phyloP scores from a whole-genome alignment of 2,888 invertebrate genomes.

The Hyles lineata region DNA sequence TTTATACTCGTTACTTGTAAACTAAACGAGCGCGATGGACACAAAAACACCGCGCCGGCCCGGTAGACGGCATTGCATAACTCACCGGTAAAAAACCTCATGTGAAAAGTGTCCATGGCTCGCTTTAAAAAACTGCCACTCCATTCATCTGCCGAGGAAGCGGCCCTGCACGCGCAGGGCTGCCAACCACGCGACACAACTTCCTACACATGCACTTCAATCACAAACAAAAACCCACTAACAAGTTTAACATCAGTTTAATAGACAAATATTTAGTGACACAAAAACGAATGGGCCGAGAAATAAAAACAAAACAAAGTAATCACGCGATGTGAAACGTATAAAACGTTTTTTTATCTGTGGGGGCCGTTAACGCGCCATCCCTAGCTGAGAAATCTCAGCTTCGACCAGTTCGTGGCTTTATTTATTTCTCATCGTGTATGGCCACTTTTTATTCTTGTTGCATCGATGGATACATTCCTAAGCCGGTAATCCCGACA shows the following conservation, averaged over 20 bases:
- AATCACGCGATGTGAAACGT: conserved; percentile 40
- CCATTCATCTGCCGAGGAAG: conserved; percentile 75
- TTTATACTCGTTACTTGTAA: conserved; percentile 48
- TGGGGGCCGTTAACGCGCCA: conserved; percentile 17
- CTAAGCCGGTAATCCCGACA: conserved; percentile 84
- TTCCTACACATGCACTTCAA: neutral
- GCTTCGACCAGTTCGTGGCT: conserved; percentile 76
- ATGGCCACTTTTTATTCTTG: conserved; percentile 77
- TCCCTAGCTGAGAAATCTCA: conserved; percentile 74
- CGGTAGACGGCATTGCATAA: conserved; percentile 51
- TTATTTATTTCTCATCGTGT: conserved; percentile 82
- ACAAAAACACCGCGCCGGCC: conserved; percentile 40
- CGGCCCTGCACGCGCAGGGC: conserved; percentile 48
- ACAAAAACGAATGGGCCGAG: conserved; percentile 10
- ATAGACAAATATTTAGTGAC: conserved; percentile 25
- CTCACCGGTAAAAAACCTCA: conserved; percentile 55
- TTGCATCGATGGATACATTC: conserved; percentile 81
- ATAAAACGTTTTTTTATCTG: conserved; percentile 28
- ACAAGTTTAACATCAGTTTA: conserved; percentile 24
- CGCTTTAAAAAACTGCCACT: conserved; percentile 68
- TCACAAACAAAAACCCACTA: conserved; percentile 33
- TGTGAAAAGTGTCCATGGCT: conserved; percentile 59
- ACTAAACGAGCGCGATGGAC: conserved; percentile 44
- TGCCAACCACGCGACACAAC: conserved; percentile 36
- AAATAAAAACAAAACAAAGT: conserved; percentile 40